Conservation (phyloP, 2,888 invertebrate species). For the Eristalis pertinax region DNA sequence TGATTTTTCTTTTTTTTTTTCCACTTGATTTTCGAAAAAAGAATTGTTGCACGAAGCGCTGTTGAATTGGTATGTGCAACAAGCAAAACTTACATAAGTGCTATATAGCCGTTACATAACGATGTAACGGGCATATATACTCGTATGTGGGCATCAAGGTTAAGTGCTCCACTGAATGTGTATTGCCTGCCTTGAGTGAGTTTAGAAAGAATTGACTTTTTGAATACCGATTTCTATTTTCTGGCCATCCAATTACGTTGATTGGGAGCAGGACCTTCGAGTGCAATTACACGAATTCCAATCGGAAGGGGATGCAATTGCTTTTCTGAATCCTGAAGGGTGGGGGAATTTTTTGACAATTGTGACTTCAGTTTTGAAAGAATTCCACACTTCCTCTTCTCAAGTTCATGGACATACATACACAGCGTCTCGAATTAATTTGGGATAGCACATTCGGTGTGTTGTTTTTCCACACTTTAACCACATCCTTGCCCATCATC, state of each 20-base stretch:
- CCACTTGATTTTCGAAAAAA: neutral
- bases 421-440: neutral
- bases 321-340: neutral
- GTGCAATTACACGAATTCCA: slow-evolving; percentile 3
- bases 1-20: slow-evolving; percentile 13
- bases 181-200: slow-evolving; percentile 38
- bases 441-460: too few species aligned
- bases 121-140: slow-evolving; percentile 27
- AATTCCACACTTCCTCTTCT: neutral
- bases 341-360: neutral
- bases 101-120: slow-evolving; percentile 63
- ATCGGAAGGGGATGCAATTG: neutral
- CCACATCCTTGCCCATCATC: neutral
- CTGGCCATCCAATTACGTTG: slow-evolving; percentile 51
- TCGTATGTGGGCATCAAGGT: slow-evolving; percentile 51
- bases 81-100: slow-evolving; percentile 39
- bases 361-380: neutral
- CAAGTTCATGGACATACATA: neutral
- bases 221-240: slow-evolving; percentile 49
- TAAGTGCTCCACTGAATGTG: slow-evolving; percentile 46
- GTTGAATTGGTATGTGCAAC: neutral
- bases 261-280: slow-evolving; percentile 27
- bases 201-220: slow-evolving; percentile 25
- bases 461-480: neutral
- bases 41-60: neutral